Evolutionary conservation across 1,140 invertebrate genomes (phyloP), one percentile per base, ranked within the genome.

Genomic region (Calephelis virginiensis): DNA sequence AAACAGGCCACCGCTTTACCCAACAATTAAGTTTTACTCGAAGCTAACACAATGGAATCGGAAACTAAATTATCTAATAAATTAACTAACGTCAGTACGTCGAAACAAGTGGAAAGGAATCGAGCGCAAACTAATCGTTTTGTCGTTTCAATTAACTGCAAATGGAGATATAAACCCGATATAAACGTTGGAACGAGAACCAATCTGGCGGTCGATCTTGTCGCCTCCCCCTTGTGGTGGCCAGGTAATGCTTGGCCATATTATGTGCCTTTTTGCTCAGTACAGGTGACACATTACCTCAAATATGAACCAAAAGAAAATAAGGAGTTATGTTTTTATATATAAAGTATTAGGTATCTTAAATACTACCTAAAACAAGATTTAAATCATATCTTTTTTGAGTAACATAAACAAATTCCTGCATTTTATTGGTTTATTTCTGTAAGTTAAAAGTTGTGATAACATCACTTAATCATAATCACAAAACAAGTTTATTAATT

Each of bases 41-140:
- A 38, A 40, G 46, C 40, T 13, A 14, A 62, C 68, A 49, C 69
- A 67, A 73, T 74, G 67, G 66, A 75, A 75, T 78, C 69, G 73
- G 66, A 78, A 81, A 83, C 73, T 70, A 72, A 82, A 83, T 85
- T 82, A 85, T 83, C 81, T 85, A 85, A 82, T 83, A 83, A 85
- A 83, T 83, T 83, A 82, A 72, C 74, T 65, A 68, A 72, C 71
- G 76, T 75, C 80, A 81, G 70, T 80, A 67, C 63, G 71, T 70
- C 72, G 71, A 73, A 73, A 75, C 78, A 75, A 74, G 76, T 76
- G 74, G 77, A 77, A 85, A 83, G 81, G 81, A 83, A 77, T 73
- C 74, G 79, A 67, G 68, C 69, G 69, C 69, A 73, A 79, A 82
- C 79, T 83, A 82, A 83, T 82, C 78, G 79, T 81, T 83, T 85